Base-by-base conservation (phyloP, 2,113 vertebrate genomes). In the Ranitomeya variabilis region DNA sequence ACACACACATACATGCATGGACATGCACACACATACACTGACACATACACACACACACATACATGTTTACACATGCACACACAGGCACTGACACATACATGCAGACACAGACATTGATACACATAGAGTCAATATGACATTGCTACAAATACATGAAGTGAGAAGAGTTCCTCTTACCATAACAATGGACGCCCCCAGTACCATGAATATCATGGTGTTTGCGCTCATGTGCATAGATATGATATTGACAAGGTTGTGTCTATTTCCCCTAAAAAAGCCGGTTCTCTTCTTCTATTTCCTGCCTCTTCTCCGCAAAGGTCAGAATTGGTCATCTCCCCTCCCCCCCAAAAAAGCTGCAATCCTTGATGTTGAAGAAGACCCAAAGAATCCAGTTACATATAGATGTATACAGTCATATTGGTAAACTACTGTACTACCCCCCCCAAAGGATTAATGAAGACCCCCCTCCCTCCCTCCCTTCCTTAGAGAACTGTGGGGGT, bases 161-260 rank as follows among this genome's bases (percentile, higher is more conserved):
- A 64, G 80, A 83, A 78, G 71, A 87, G 73, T 55, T 26, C 90
- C 86, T 93, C 98, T 99, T 98, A 99, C 98, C 98, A 99, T 98
- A 92, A 98, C 97, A 96, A 99, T 91, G 92, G 97, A 98, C 95
- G 98, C 97, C 95, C 97, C 97, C 95, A 99, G 96, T 94, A 99
- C 96, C 97, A 99, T 97, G 96, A 99, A 99, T 96, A 99, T 98
- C 98, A 99, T 99, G 96, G 98, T 98, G 97, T 98, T 98, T 94
- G 97, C 96, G 96, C 96, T 97, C 97, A 98, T 96, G 97, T 97
- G 95, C 97, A 97, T 96, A 95, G 95, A 97, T 93, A 95, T 95
- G 96, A 93, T 92, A 92, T 89, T 92, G 95, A 92, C 93, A 90
- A 93, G 92, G 91, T 90, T 91, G 90, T 90, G 94, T 92, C 95